Base-by-base conservation (phyloP, 2,888 invertebrate species). In the Laothoe populi region DNA sequence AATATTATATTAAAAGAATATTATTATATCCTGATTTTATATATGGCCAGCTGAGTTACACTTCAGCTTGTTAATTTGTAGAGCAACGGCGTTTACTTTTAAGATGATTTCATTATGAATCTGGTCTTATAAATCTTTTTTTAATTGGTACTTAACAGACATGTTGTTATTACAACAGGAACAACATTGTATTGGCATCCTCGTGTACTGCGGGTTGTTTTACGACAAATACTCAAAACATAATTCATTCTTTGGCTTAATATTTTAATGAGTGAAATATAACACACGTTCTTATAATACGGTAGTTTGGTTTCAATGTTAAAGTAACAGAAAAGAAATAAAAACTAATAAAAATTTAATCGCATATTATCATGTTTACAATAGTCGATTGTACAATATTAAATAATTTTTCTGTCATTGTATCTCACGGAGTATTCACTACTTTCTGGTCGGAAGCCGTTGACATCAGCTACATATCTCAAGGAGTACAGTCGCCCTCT, bases 391-490 rank as follows among this genome's bases (percentile, higher is more conserved):
- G 26, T 10, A 3, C 48, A 63, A 59, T 57, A 63, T 82, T 65
- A 88, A 73, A 89, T 76, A 62, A 91, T 84, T 70, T 83, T 78
- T 74, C 92, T 83, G 69, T 92, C 91, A 62, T 92, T 92, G 64
- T 82, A 90, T 68, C 90, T 78, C 1, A 79, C 79, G 26, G 82
- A 76, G n/a, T 82, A 79, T 13, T 81, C 70, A 4, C 75, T 71
- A 3, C 74, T 61, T 42, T 76, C 75, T 1, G 87, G 86, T 62
- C 82, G 87, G 63, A 79, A 92, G 1, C 95, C 95, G 65, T 94
- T 94, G 62, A 92, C 92, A 68, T 95, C 95, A 7, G 95, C 95
- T 0, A 94, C 83, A 72, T 95, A 95, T 57, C 75, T 81, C 26
- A 95, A 78, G 0, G 74, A 70, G 65, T 84, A 80, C 0, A 70